phyloP scores from a whole-genome alignment of 2,888 invertebrate genomes.

The Ormia ochracea region DNA sequence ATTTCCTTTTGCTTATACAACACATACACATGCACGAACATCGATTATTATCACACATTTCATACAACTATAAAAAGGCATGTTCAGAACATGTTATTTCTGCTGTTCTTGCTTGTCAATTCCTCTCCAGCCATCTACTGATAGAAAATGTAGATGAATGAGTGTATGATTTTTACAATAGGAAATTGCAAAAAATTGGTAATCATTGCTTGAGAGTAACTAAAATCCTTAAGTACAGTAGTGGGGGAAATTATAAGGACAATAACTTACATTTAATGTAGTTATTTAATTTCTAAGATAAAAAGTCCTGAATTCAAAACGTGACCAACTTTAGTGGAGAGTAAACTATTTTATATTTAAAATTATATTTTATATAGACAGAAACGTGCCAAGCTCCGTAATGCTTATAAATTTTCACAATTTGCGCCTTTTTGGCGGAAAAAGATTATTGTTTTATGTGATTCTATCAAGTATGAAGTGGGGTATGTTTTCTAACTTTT shows the following conservation, averaged over 20 bases:
- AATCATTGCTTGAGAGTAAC: background rate
- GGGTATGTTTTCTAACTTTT: no score
- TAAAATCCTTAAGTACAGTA: background rate
- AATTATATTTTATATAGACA: no score
- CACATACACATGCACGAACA: background rate
- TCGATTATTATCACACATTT: background rate
- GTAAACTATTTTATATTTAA: no score
- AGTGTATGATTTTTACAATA: background rate
- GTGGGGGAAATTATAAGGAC: background rate
- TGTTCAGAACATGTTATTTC: conserved; percentile 10
- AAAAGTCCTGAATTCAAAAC: no score
- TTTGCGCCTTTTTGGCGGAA: no score
- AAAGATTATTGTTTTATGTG: no score
- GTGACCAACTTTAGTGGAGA: no score
- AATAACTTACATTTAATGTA: no score
- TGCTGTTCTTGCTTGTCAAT: background rate
- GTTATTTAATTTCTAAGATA: no score
- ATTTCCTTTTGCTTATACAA: background rate
- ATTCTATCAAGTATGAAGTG: no score
- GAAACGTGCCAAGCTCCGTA: no score
- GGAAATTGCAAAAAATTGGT: background rate
- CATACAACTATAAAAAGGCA: background rate
- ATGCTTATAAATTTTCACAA: no score
- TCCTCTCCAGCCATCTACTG: background rate
- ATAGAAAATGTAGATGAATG: background rate